These are phyloP conservation scores for Columbina picui DNA, from an alignment of 2,113 vertebrate species.

Conservation along the genomic window DNA sequence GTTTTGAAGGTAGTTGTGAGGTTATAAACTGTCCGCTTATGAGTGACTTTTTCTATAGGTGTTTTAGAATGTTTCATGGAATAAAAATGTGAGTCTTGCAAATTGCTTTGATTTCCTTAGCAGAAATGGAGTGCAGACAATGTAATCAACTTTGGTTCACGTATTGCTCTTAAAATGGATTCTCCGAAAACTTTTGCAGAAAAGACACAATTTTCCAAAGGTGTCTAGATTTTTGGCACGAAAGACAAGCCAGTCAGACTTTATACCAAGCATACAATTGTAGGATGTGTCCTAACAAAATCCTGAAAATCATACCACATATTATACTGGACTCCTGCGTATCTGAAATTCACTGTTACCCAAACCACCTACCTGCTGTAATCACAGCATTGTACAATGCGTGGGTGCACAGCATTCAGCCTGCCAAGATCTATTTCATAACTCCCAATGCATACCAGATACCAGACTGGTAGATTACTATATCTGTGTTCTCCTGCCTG, in stretches of 20 bases:
- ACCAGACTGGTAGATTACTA: slow-evolving; percentile 66
- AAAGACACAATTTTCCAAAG: slow-evolving; percentile 26
- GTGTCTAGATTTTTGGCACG: slow-evolving; percentile 15
- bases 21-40: slow-evolving; percentile 38
- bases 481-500: slow-evolving; percentile 68
- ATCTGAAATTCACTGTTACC: slow-evolving; percentile 58
- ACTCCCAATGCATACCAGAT: slow-evolving; percentile 41
- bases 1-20: slow-evolving; percentile 47
- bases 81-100: slow-evolving; percentile 49
- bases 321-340: slow-evolving; percentile 73
- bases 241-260: slow-evolving; percentile 63
- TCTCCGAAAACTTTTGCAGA: slow-evolving; percentile 20
- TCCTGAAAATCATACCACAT: slow-evolving; percentile 66
- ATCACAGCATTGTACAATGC: slow-evolving; percentile 68
- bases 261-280: slow-evolving; percentile 65
- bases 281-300: slow-evolving; percentile 56
- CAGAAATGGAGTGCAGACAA: slow-evolving; percentile 27
- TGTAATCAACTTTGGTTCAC: slow-evolving; percentile 49
- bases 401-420: slow-evolving; percentile 67
- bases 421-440: slow-evolving; percentile 68
- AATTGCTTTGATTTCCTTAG: slow-evolving; percentile 64
- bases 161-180: slow-evolving; percentile 35
- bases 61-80: slow-evolving; percentile 36
- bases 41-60: slow-evolving; percentile 9
- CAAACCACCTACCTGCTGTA: slow-evolving; percentile 68